A percentile compares a stretch with the other conserved stretches of the same genome.
Conservation (phyloP, 2,797 vertebrate species). For the Peromyscus eremicus region DNA sequence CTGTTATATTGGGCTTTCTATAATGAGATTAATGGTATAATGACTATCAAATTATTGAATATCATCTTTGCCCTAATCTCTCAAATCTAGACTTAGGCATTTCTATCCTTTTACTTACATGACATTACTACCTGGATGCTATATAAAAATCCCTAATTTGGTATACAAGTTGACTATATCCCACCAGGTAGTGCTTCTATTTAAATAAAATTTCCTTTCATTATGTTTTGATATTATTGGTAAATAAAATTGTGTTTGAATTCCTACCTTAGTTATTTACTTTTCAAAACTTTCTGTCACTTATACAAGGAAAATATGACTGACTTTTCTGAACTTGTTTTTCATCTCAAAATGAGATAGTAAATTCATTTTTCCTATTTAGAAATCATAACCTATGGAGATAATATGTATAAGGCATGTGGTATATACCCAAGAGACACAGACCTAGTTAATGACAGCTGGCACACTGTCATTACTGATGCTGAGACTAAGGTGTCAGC, state of each 20-base stretch:
- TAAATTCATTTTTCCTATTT: not conserved
- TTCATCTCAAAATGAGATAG: constrained; percentile 4
- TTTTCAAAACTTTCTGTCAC: constrained; percentile 4
- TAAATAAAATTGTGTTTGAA: not conserved
- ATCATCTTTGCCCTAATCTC: not conserved
- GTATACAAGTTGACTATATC: not conserved
- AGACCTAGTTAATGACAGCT: not conserved
- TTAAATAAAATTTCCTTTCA: not conserved
- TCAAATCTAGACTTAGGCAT: constrained; percentile 1
- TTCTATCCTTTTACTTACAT: not conserved
- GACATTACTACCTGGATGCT: not conserved
- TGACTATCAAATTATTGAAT: not conserved
- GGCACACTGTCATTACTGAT: not conserved
- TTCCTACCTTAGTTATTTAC: constrained; percentile 8
- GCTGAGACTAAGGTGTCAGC: not conserved
- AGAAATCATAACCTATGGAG: not conserved
- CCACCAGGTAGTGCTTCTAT: not conserved
- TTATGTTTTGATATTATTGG: not conserved
- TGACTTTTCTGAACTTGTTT: not conserved
- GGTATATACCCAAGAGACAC: not conserved
- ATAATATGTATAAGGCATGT: not conserved
- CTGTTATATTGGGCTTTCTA: not conserved
- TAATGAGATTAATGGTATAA: not conserved
- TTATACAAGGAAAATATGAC: not conserved
- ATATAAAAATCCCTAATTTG: not conserved